phyloP scores from a whole-genome alignment of 2,797 vertebrate species.

The Macropus fuliginosus region DNA sequence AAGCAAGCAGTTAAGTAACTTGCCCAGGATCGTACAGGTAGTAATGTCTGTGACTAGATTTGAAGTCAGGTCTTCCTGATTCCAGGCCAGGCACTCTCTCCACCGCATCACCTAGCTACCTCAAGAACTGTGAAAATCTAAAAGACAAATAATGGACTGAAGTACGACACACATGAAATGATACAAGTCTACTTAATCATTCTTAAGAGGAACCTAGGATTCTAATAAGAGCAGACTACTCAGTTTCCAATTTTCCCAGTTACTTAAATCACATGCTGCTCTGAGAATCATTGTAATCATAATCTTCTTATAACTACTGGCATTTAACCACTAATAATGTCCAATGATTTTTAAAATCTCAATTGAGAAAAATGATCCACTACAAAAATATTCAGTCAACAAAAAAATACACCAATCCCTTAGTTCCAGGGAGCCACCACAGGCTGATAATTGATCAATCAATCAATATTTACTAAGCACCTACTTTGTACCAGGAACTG shows the following conservation, averaged over 20 bases:
- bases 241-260: conserved; percentile 17
- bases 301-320: conserved; percentile 30
- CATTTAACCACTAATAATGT: conserved; percentile 54
- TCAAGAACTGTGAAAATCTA: background rate
- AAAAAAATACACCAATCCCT: conserved; percentile 63
- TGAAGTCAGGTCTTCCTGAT: background rate
- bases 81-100: background rate
- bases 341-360: conserved; percentile 53
- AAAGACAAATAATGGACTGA: background rate
- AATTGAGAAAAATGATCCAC: conserved; percentile 28
- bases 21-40: background rate
- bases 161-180: background rate
- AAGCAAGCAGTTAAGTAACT: background rate
- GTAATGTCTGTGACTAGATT: background rate
- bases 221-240: conserved; percentile 3
- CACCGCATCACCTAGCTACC: background rate
- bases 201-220: conserved; percentile 19
- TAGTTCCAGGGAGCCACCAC: conserved; percentile 65
- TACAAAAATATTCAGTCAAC: conserved; percentile 67
- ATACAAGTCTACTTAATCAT: background rate
- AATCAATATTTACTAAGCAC: background rate
- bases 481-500: background rate
- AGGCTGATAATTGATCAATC: background rate
- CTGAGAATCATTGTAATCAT: conserved; percentile 51
- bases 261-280: conserved; percentile 50